Conservation (phyloP, 2,888 invertebrate genomes). For the Protodeltote pygarga region DNA sequence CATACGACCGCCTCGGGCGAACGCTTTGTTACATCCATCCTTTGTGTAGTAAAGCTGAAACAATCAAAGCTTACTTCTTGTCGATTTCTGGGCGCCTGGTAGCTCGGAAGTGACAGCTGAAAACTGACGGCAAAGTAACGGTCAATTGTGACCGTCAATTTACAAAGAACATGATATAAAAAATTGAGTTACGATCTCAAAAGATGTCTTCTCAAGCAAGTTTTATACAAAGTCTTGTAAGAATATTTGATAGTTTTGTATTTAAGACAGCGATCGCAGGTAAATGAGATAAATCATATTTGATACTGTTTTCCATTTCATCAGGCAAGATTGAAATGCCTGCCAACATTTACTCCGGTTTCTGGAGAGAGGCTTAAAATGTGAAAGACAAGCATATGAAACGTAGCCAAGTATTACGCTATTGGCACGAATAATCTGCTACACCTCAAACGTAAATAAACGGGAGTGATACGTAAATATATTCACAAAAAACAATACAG, state of each 20-base stretch:
- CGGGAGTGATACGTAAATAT: conserved; percentile 33
- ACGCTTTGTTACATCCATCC: conserved; percentile 75
- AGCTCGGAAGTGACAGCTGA: conserved; percentile 48
- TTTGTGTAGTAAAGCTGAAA: conserved; percentile 65
- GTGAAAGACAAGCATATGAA: background rate
- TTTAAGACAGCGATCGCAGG: too few species aligned
- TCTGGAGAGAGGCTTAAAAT: background rate
- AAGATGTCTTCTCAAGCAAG: conserved; percentile 9
- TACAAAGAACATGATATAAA: conserved; percentile 23
- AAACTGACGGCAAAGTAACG: conserved; percentile 34
- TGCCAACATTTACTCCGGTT: too few species aligned
- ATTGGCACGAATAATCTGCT: conserved; percentile 7
- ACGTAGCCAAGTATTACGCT: conserved; percentile 7
- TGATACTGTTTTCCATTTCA: background rate
- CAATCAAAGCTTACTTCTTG: conserved; percentile 70
- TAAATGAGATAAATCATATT: too few species aligned
- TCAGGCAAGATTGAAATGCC: too few species aligned
- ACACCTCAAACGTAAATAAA: conserved; percentile 36
- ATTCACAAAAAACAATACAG: conserved; percentile 42
- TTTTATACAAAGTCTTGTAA: conserved; percentile 2
- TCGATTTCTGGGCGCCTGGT: conserved; percentile 71
- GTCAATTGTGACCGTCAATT: conserved; percentile 40
- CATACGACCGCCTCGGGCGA: conserved; percentile 71
- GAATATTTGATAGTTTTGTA: background rate
- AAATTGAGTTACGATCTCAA: conserved; percentile 28